These are phyloP conservation scores for Gulo gulo DNA, from an alignment of 2,113 vertebrate species.

Conservation along the genomic window DNA sequence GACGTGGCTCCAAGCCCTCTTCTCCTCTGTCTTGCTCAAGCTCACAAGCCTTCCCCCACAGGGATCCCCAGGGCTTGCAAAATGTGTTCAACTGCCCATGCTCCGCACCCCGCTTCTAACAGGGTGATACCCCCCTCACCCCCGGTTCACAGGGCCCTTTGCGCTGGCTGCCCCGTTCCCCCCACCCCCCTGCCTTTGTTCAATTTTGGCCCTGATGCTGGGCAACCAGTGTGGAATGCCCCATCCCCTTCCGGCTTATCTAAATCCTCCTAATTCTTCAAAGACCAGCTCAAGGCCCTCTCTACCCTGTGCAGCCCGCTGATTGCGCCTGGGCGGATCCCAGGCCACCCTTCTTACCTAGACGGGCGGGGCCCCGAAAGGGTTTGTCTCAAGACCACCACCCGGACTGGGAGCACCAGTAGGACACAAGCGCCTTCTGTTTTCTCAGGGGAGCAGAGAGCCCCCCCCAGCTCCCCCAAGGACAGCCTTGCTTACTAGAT, in stretches of 20 bases:
- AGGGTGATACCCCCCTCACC: not conserved
- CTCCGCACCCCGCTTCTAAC: not conserved
- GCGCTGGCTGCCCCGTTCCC: not conserved
- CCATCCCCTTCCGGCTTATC: conserved; percentile 77
- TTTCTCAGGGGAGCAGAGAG: not conserved
- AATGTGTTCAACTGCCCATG: not conserved
- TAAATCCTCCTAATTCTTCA: conserved; percentile 78
- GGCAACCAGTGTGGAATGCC: conserved; percentile 70
- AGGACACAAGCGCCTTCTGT: not conserved
- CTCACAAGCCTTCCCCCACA: not conserved
- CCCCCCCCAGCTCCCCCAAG: not conserved
- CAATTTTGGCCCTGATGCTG: conserved; percentile 63
- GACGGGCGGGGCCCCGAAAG: not conserved
- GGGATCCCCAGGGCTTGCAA: not conserved
- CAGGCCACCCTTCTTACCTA: conserved; percentile 30
- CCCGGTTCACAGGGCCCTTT: not conserved
- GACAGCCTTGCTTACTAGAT: not conserved
- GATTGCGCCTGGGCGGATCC: not conserved
- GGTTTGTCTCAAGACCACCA: not conserved
- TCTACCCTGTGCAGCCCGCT: conserved; percentile 4
- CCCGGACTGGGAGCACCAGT: not conserved
- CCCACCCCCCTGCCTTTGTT: conserved; percentile 58
- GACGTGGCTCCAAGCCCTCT: not conserved
- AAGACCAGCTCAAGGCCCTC: conserved; percentile 70
- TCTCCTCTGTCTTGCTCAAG: not conserved